Conservation (phyloP, 2,113 vertebrate species). For the Plecturocebus donacophilus region DNA sequence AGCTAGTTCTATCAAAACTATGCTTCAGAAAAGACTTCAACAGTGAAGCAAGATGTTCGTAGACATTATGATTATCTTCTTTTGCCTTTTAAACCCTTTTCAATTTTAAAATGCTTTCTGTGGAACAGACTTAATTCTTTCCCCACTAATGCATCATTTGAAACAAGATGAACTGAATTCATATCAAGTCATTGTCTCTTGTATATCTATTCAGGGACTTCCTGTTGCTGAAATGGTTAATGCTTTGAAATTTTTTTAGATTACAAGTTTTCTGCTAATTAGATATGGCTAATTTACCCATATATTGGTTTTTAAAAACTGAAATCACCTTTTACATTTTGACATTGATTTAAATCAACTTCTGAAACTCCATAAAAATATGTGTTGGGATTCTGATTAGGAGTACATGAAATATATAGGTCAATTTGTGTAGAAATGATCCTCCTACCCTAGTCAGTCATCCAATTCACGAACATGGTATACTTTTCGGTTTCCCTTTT, state of each 20-base stretch:
- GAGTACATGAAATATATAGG: neutral
- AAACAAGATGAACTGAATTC: conserved; percentile 6
- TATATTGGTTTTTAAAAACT: neutral
- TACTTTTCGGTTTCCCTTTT: neutral
- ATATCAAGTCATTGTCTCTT: neutral
- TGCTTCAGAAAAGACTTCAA: conserved; percentile 31
- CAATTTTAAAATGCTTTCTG: conserved; percentile 37
- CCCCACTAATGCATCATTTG: neutral
- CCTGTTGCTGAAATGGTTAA: conserved; percentile 16
- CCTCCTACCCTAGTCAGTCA: neutral
- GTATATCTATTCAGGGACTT: neutral
- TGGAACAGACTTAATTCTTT: neutral
- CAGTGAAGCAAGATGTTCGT: conserved; percentile 41
- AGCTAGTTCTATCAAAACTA: neutral
- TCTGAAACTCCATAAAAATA: neutral
- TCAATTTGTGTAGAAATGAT: neutral
- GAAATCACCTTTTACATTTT: neutral
- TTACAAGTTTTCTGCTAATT: neutral
- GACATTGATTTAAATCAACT: neutral
- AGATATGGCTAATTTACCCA: neutral
- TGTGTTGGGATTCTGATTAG: neutral
- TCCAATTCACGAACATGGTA: neutral
- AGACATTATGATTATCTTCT: conserved; percentile 46
- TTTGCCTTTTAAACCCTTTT: conserved; percentile 28
- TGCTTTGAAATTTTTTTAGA: neutral